Evolutionary conservation across 1,140 invertebrate genomes (phyloP).

Genomic region (Drosophila gunungcola): DNA sequence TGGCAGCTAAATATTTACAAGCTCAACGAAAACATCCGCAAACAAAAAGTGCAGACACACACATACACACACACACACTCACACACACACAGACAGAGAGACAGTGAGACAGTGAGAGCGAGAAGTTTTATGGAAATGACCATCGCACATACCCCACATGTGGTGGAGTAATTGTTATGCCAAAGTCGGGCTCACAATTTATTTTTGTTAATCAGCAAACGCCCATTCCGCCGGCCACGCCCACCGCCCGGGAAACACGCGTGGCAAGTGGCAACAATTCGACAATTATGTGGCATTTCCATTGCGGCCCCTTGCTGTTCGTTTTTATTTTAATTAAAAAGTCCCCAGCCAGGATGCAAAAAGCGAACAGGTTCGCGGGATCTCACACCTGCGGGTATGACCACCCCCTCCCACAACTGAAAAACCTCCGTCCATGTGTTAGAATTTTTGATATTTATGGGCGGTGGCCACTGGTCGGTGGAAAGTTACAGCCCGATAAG

Average conservation of each 20-base stretch:
- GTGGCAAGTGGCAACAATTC: constrained; percentile 46
- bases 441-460: constrained; percentile 70
- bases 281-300: constrained; percentile 49
- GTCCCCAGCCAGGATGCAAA: constrained; percentile 33
- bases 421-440: constrained; percentile 35
- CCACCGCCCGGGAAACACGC: constrained; percentile 4
- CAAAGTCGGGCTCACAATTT: constrained; percentile 60
- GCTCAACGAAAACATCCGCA: constrained; percentile 31
- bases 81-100: no score
- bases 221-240: constrained; percentile 26
- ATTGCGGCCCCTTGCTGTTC: constrained; percentile 36
- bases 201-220: constrained; percentile 73
- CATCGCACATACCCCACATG: constrained; percentile 12
- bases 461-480: constrained; percentile 36
- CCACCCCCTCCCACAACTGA: neutral
- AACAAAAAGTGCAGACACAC: constrained; percentile 32
- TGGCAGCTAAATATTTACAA: constrained; percentile 60
- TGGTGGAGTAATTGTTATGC: constrained; percentile 54
- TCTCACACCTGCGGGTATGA: constrained; percentile 34
- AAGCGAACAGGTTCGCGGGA: constrained; percentile 38
- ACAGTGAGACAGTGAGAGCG: neutral
- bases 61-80: neutral
- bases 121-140: constrained; percentile 56
- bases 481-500: constrained; percentile 58
- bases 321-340: constrained; percentile 68